Evolutionary conservation across 2,888 invertebrate species (phyloP).

Genomic region (Eulithis prunata): DNA sequence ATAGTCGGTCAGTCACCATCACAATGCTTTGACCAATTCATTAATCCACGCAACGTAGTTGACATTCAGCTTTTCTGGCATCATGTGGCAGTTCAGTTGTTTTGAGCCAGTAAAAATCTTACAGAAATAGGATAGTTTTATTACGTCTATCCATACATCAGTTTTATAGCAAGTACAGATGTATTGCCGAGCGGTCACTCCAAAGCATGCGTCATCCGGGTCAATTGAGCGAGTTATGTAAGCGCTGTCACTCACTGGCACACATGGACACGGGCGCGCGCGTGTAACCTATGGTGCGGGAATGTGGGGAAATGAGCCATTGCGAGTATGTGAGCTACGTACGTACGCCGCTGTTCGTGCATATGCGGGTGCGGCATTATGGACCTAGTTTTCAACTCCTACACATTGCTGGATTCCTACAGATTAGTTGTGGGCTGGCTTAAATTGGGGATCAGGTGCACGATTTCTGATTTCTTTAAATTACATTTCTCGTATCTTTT

Average conservation of each 20-base stretch:
- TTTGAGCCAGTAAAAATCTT: neutral
- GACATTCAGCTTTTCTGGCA: neutral
- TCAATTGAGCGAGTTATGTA: constrained; percentile 67
- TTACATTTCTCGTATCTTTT: neutral
- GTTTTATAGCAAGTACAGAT: constrained; percentile 16
- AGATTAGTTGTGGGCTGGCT: neutral
- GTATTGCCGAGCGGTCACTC: constrained; percentile 37
- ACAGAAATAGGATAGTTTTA: constrained; percentile 9
- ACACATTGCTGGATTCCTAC: constrained; percentile 20
- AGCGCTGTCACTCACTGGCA: constrained; percentile 54
- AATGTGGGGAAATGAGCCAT: constrained; percentile 33
- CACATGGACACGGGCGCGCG: constrained; percentile 18
- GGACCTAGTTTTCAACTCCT: constrained; percentile 39
- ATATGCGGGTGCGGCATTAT: constrained; percentile 10
- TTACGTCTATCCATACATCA: constrained; percentile 12
- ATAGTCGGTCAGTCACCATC: neutral
- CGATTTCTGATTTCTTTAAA: neutral
- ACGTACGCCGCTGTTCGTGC: constrained; percentile 26
- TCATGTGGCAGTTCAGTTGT: neutral
- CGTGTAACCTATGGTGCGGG: constrained; percentile 22
- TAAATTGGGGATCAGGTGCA: neutral
- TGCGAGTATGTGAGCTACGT: constrained; percentile 27
- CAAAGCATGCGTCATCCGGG: constrained; percentile 61
- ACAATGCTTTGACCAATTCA: constrained; percentile 1
- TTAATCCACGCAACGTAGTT: neutral